These are phyloP conservation scores for Aleadryas rufinucha DNA, from an alignment of 2,113 vertebrate genomes.

Conservation along the genomic window DNA sequence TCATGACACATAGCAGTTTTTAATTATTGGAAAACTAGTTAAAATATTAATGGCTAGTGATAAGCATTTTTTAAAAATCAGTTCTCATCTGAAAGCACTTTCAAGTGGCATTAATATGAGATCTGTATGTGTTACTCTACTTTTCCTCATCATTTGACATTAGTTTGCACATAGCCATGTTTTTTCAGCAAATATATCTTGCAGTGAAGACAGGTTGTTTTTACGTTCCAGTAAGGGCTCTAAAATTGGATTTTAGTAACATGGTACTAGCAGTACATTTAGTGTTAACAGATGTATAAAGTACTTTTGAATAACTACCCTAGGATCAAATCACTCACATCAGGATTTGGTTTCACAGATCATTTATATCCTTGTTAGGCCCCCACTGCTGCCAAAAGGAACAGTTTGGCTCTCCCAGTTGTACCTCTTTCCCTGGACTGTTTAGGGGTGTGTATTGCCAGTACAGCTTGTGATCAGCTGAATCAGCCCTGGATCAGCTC, in stretches of 20 bases:
- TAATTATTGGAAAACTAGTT: neutral
- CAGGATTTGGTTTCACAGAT: neutral
- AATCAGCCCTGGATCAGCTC: neutral
- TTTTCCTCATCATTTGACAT: neutral
- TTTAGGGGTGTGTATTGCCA: neutral
- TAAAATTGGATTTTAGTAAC: neutral
- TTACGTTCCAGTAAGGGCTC: neutral
- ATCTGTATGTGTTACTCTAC: neutral
- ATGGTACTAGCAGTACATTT: neutral
- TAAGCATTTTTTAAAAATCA: neutral
- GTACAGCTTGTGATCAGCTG: neutral
- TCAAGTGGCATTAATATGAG: neutral
- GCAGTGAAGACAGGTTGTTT: neutral
- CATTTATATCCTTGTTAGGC: neutral
- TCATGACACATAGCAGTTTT: neutral
- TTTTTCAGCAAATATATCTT: neutral
- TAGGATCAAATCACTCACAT: neutral
- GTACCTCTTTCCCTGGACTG: neutral
- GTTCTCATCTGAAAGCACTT: neutral
- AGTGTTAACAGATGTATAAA: neutral
- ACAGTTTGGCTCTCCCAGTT: neutral
- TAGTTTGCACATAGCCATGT: neutral
- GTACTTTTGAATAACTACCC: neutral
- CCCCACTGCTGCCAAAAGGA: neutral
- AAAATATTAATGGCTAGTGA: neutral